Evolutionary conservation across 2,113 vertebrate genomes (phyloP).

Genomic region (Apistogramma diplotaenia): DNA sequence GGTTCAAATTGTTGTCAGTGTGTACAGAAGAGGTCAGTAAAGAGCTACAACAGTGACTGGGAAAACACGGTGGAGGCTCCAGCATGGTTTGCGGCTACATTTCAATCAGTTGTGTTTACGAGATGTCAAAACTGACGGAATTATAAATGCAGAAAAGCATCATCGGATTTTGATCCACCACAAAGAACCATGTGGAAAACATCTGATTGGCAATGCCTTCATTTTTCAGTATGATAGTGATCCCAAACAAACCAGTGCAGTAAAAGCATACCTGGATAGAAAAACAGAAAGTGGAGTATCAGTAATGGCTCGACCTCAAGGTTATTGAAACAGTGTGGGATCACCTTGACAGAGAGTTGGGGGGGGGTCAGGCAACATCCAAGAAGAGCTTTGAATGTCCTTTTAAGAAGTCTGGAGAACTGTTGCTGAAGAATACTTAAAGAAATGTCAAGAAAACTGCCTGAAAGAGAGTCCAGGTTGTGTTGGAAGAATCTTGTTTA

Average conservation of each 20-base stretch:
- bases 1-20: accelerated
- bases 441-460: background rate
- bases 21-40: background rate
- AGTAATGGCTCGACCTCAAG: too few relatives aligned
- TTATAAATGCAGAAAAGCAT: background rate
- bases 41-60: background rate
- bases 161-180: background rate
- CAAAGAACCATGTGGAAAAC: background rate
- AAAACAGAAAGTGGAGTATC: too few relatives aligned
- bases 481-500: too few relatives aligned
- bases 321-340: too few relatives aligned
- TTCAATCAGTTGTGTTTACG: too few relatives aligned
- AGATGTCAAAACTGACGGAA: background rate
- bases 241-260: background rate
- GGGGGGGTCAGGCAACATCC: too few relatives aligned
- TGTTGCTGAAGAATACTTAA: background rate
- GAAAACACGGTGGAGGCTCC: background rate
- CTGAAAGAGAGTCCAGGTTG: background rate
- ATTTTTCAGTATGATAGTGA: background rate
- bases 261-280: background rate
- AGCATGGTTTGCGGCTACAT: background rate
- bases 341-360: accelerated
- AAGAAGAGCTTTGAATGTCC: too few relatives aligned
- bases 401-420: background rate
- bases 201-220: background rate